Evolutionary conservation across 92 coral and sea anemone species (phyloP).

Genomic region (Virgularia gustaviana): DNA sequence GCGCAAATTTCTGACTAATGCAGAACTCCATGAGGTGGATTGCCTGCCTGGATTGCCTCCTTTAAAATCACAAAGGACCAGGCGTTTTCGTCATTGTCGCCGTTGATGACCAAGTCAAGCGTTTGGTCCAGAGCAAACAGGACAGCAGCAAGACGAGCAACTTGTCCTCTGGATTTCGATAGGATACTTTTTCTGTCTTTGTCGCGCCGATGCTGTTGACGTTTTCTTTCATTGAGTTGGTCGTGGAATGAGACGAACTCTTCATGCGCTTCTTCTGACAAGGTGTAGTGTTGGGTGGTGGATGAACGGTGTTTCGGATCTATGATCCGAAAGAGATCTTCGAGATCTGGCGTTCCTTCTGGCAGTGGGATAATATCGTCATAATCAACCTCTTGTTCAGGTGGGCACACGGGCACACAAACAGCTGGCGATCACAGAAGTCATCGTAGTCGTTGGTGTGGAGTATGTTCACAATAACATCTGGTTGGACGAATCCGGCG

Average conservation of each 20-base stretch:
- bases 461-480: constrained; percentile 45
- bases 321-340: background rate
- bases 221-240: constrained; percentile 39
- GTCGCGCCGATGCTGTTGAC: constrained; percentile 47
- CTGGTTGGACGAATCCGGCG: constrained; percentile 67
- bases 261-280: constrained; percentile 32
- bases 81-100: background rate
- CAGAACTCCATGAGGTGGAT: constrained; percentile 40
- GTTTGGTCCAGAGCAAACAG: background rate
- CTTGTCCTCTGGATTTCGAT: constrained; percentile 55
- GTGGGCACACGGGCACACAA: constrained; percentile 62
- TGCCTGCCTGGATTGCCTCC: constrained; percentile 36
- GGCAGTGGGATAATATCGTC: background rate
- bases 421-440: constrained; percentile 51
- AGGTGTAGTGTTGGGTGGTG: constrained; percentile 6
- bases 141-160: constrained; percentile 23
- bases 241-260: constrained; percentile 54
- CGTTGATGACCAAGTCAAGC: background rate
- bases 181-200: constrained; percentile 43
- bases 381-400: constrained; percentile 52
- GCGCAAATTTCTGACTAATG: constrained; percentile 51
- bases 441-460: constrained; percentile 58
- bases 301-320: background rate
- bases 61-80: constrained; percentile 23
- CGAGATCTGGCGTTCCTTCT: background rate